Conservation (phyloP, 2,113 vertebrate species). For the Centropus bengalensis region DNA sequence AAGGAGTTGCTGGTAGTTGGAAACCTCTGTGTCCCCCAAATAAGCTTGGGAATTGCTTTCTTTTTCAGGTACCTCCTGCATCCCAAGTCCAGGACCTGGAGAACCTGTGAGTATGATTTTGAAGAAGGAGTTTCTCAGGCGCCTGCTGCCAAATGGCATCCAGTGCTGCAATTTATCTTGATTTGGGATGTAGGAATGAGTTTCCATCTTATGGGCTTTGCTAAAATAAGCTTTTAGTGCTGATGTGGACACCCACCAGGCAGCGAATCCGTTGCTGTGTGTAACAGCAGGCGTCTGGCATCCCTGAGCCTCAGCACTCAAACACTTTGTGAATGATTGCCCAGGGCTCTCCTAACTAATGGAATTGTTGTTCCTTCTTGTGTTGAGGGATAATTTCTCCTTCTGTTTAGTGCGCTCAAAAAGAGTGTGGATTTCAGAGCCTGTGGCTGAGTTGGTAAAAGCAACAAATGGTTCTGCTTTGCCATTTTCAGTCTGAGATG, state of each 20-base stretch:
- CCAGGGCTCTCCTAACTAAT: not conserved
- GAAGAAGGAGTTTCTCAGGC: not conserved
- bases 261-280: not conserved
- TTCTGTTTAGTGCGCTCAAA: not conserved
- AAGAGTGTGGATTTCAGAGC: not conserved
- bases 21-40: not conserved
- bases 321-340: not conserved
- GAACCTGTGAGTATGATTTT: conserved; percentile 72
- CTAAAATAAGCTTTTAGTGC: not conserved
- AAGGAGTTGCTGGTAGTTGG: not conserved
- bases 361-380: not conserved
- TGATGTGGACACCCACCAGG: not conserved
- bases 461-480: not conserved
- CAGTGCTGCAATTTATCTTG: not conserved
- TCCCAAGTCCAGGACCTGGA: conserved; percentile 72
- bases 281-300: not conserved
- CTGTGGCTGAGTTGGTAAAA: not conserved
- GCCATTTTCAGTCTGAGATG: not conserved
- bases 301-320: not conserved
- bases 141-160: not conserved
- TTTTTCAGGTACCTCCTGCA: conserved; percentile 68
- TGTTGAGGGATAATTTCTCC: not conserved
- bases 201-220: conserved; percentile 1
- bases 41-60: not conserved
- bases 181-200: not conserved